A percentile compares a stretch with the other conserved stretches of the same genome.
These are phyloP conservation scores for Drosophila borealis DNA, from an alignment of 2,888 invertebrate genomes.

Conservation along the genomic window DNA sequence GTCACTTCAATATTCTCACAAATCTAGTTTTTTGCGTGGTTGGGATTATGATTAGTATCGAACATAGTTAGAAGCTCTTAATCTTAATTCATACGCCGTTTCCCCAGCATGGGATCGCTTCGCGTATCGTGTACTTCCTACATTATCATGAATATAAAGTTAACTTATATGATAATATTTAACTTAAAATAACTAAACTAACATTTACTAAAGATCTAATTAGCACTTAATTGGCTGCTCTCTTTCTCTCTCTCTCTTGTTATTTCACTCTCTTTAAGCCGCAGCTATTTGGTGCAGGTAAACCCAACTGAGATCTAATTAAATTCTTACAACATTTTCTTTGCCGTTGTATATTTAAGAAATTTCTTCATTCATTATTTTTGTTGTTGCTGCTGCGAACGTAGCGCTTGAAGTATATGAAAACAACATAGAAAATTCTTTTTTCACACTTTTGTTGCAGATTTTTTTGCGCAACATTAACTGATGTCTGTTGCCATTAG, in stretches of 20 bases:
- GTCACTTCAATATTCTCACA: too few relatives aligned
- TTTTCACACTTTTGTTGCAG: conserved; percentile 59
- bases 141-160: too few relatives aligned
- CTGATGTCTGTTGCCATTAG: conserved; percentile 75
- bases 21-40: too few relatives aligned
- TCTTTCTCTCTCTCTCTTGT: neutral
- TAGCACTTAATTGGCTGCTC: too few relatives aligned
- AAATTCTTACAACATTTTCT: conserved; percentile 48
- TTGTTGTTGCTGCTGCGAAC: neutral
- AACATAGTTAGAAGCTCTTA: too few relatives aligned
- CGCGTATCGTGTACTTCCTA: too few relatives aligned
- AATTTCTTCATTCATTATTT: neutral
- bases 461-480: conserved; percentile 68
- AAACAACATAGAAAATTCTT: conserved; percentile 33
- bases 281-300: conserved; percentile 26
- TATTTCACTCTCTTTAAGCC: conserved; percentile 17
- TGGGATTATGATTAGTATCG: too few relatives aligned
- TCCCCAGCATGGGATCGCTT: too few relatives aligned
- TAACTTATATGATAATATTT: too few relatives aligned
- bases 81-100: too few relatives aligned
- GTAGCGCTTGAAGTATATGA: conserved; percentile 11
- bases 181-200: too few relatives aligned
- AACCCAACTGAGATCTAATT: conserved; percentile 42
- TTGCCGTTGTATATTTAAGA: conserved; percentile 23
- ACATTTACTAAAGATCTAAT: neutral